Conservation (phyloP, 2,113 vertebrate genomes). For the Corydoras sp. region DNA sequence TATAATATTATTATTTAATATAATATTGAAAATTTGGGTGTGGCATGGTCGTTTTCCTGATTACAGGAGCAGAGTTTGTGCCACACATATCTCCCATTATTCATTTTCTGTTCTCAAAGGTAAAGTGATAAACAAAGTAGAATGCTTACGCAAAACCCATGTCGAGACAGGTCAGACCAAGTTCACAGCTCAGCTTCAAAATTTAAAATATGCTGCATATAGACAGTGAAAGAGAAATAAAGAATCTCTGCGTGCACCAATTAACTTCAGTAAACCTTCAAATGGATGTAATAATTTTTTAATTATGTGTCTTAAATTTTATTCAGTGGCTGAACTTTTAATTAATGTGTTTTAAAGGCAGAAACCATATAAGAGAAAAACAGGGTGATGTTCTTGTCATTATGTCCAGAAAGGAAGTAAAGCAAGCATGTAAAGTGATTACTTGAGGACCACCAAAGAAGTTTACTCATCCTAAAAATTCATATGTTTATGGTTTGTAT, state of each 20-base stretch:
- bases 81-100: not conserved
- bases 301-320: too few species aligned
- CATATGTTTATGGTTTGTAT: too few species aligned
- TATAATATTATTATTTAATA: too few species aligned
- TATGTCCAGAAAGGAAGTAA: not conserved
- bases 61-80: not conserved
- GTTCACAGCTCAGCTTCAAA: too few species aligned
- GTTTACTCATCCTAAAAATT: not conserved
- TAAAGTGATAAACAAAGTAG: not conserved
- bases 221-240: too few species aligned
- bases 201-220: too few species aligned
- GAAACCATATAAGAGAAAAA: constrained; percentile 7
- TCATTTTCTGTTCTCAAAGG: not conserved
- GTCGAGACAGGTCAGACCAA: not conserved
- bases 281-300: too few species aligned
- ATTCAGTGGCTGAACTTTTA: too few species aligned
- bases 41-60: not conserved
- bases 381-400: not conserved
- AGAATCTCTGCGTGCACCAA: too few species aligned
- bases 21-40: not conserved
- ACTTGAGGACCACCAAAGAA: constrained; percentile 10
- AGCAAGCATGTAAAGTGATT: not conserved
- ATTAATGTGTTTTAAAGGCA: not conserved
- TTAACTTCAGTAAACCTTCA: too few species aligned
- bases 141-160: constrained; percentile 9